phyloP scores from a whole-genome alignment of 1,140 invertebrate genomes.

The Piezodorus guildinii region DNA sequence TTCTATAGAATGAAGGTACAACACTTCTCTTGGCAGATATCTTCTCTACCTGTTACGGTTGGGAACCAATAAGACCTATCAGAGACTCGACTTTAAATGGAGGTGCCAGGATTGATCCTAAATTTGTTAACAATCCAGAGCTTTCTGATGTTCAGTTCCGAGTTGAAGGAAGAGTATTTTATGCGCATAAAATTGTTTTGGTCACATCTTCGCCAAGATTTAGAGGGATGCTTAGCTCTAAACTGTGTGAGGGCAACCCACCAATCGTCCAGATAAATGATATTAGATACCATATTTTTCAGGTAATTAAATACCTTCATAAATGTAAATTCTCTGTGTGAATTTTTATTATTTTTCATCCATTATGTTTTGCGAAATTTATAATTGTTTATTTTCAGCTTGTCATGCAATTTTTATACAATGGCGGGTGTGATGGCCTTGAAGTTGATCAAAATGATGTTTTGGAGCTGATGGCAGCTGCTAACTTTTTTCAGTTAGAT shows the following conservation, averaged over 20 bases:
- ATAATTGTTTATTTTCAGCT: slow-evolving; percentile 43
- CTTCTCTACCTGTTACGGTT: slow-evolving; percentile 77
- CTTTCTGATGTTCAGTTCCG: slow-evolving; percentile 82
- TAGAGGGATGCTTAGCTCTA: slow-evolving; percentile 72
- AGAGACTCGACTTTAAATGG: slow-evolving; percentile 54
- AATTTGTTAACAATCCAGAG: slow-evolving; percentile 86
- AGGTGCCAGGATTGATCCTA: slow-evolving; percentile 71
- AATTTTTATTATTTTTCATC: too few species aligned
- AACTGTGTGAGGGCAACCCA: slow-evolving; percentile 58
- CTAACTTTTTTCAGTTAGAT: slow-evolving; percentile 83
- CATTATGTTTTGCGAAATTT: slow-evolving; percentile 9
- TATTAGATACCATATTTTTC: slow-evolving; percentile 82
- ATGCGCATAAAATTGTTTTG: slow-evolving; percentile 85
- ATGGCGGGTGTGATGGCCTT: slow-evolving; percentile 66
- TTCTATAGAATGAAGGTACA: slow-evolving; percentile 69
- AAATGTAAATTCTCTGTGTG: background rate
- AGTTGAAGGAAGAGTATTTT: slow-evolving; percentile 83
- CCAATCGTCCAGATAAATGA: slow-evolving; percentile 86
- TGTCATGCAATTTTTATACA: slow-evolving; percentile 87
- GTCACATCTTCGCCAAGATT: slow-evolving; percentile 79
- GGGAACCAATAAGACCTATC: slow-evolving; percentile 69
- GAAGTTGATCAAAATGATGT: slow-evolving; percentile 68
- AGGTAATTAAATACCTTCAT: slow-evolving; percentile 45
- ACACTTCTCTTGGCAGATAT: slow-evolving; percentile 77
- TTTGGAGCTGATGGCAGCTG: slow-evolving; percentile 78